Conservation (phyloP, 2,888 invertebrate genomes). For the Melikaiella ostensackeni region DNA sequence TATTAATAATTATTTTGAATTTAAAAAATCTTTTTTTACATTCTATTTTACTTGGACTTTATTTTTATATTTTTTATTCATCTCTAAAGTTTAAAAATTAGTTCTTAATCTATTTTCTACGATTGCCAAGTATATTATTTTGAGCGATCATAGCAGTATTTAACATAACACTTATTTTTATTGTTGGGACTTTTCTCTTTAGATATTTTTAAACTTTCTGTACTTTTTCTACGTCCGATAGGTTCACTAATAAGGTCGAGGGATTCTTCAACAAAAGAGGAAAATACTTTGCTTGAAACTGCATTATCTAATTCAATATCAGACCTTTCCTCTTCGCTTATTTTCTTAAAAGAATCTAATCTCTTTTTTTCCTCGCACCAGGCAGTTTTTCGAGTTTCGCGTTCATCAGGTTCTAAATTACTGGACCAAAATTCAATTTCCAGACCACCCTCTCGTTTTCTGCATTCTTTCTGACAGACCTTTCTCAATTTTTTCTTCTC, state of each 20-base stretch:
- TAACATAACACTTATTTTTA: not conserved
- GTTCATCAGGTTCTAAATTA: not conserved
- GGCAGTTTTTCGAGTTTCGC: not conserved
- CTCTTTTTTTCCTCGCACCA: not conserved
- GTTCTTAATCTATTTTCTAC: not conserved
- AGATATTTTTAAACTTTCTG: not conserved
- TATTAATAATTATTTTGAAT: no score
- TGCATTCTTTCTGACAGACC: not conserved
- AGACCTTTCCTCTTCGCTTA: not conserved
- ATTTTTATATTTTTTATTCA: not conserved
- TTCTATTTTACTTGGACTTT: not conserved
- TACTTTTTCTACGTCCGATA: not conserved
- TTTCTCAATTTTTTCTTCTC: not conserved
- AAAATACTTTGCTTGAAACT: conserved; percentile 5
- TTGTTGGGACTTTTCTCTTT: not conserved
- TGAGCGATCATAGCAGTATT: not conserved
- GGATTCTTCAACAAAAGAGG: conserved; percentile 29
- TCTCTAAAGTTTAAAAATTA: not conserved
- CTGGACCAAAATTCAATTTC: not conserved
- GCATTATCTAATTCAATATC: not conserved
- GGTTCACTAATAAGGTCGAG: conserved; percentile 20
- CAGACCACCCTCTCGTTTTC: not conserved
- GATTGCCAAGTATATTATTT: not conserved
- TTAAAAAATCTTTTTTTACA: not conserved
- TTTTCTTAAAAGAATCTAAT: not conserved